Evolutionary conservation across 2,888 invertebrate genomes (phyloP).

Genomic region (Colletes collaris): DNA sequence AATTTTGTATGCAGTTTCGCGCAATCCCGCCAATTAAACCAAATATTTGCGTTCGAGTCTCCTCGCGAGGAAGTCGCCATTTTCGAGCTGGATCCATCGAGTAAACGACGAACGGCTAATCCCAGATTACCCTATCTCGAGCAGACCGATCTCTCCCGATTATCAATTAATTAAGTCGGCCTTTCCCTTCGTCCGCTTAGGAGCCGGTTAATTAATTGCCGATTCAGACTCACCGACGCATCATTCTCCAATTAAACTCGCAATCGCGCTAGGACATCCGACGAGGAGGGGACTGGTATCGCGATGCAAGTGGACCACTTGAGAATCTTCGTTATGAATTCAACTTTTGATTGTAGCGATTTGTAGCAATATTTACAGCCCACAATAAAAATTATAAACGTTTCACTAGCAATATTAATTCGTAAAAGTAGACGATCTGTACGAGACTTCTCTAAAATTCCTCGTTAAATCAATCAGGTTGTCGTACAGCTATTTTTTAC

Average conservation of each 20-base stretch:
- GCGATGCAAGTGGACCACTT: neutral
- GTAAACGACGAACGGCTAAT: constrained; percentile 48
- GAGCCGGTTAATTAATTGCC: constrained; percentile 61
- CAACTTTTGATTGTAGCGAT: too few relatives aligned
- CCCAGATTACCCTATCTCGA: constrained; percentile 50
- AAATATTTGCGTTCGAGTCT: constrained; percentile 51
- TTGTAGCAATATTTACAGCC: too few relatives aligned
- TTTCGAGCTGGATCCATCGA: constrained; percentile 23
- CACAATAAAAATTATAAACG: too few relatives aligned
- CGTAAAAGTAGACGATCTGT: too few relatives aligned
- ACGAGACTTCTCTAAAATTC: too few relatives aligned
- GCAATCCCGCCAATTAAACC: constrained; percentile 51
- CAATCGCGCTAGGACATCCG: constrained; percentile 24
- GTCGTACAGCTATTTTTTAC: too few relatives aligned
- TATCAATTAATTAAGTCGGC: constrained; percentile 64
- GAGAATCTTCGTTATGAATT: too few relatives aligned
- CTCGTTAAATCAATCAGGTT: too few relatives aligned
- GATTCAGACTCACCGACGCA: constrained; percentile 44
- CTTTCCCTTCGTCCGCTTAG: constrained; percentile 48
- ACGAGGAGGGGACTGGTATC: neutral
- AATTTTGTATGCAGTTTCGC: too few relatives aligned
- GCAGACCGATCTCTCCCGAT: constrained; percentile 57
- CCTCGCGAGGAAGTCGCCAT: constrained; percentile 34
- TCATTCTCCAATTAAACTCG: constrained; percentile 45
- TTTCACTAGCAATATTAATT: too few relatives aligned